Base-by-base conservation (phyloP, 2,888 invertebrate genomes). In the Coelopa pilipes region DNA sequence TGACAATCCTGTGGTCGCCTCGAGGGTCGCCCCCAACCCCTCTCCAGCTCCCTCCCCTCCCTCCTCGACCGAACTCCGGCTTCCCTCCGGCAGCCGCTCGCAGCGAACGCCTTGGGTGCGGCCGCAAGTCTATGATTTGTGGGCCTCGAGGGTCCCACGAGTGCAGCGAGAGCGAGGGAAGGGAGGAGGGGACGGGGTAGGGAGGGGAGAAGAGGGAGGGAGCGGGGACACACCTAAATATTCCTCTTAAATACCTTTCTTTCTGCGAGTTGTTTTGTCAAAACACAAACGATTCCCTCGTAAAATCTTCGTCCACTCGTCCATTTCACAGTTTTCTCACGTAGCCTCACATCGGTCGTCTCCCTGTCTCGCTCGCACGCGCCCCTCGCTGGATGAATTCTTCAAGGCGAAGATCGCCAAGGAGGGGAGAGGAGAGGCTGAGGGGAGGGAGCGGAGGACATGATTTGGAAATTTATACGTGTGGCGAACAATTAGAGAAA, bases 251-350 rank as follows among this genome's bases (percentile, higher is more conserved):
- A 34, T 34, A n/a, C 34, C 62, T 15, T 34, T 62, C 62, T 15
- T 34, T 62, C 62, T 34, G 21, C 34, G 11, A 21, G 62, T 34
- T 60, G 60, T 13, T 60, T 60, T 24, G 13, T 4, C 17, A 19
- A 5, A 3, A 4, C 21, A 60, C 21, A 24, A 21, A 15, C 34
- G 1, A 5, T 24, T 34, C 34, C 34, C 4, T 34, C 34, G 34
- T 34, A 34, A 34, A 34, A 34, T 34, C n/a, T n/a, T 1, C 11
- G 60, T 21, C 13, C 12, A 15, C 15, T 11, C 34, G 19, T 19
- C 1, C 13, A 34, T 62, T 62, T 13, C n/a, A 62, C 12, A 62
- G 13, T 62, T 62, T 62, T 62, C 62, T 62, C 62, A 62, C 62
- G 62, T 62, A 34, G 21, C 21, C 21, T 12, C 10, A 34, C 7